These are phyloP conservation scores for Clytia hemisphaerica DNA, from an alignment of 30 jellyfish, hydroid and myxozoan genomes.

Conservation along the genomic window DNA sequence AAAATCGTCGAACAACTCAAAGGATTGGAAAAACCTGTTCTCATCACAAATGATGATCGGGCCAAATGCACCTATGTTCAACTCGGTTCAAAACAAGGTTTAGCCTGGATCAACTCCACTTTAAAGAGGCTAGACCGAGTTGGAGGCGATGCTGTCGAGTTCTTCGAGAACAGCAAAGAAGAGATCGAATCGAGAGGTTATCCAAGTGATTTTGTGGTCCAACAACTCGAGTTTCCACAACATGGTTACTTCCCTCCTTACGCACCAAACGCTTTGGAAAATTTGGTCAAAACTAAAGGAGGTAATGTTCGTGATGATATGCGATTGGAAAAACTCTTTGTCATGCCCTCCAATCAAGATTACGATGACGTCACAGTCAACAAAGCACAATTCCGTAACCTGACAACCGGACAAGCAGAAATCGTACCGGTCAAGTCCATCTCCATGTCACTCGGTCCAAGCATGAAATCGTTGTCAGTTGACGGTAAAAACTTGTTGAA, in stretches of 20 bases:
- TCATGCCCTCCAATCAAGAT: too few relatives aligned
- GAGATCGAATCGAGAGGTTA: neutral
- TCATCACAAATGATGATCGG: neutral
- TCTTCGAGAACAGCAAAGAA: neutral
- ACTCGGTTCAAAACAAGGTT: neutral
- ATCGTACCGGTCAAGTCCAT: neutral
- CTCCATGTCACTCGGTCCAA: neutral
- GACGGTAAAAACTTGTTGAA: neutral
- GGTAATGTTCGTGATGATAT: too few relatives aligned
- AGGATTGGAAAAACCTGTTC: neutral
- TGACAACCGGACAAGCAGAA: neutral
- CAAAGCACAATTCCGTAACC: too few relatives aligned
- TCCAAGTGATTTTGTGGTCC: neutral
- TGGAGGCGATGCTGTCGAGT: neutral
- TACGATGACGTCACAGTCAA: too few relatives aligned
- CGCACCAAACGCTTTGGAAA: neutral
- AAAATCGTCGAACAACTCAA: neutral
- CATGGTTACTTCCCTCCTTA: slow-evolving; percentile 7
- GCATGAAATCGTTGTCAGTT: neutral
- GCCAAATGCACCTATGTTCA: neutral
- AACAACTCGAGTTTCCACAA: slow-evolving; percentile 1
- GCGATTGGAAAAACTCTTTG: too few relatives aligned
- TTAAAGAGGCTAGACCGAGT: neutral
- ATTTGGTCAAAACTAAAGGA: too few relatives aligned
- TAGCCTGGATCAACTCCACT: neutral